Base-by-base conservation (phyloP, 2,797 vertebrate species). In the Oryzias dopingdopingensis region DNA sequence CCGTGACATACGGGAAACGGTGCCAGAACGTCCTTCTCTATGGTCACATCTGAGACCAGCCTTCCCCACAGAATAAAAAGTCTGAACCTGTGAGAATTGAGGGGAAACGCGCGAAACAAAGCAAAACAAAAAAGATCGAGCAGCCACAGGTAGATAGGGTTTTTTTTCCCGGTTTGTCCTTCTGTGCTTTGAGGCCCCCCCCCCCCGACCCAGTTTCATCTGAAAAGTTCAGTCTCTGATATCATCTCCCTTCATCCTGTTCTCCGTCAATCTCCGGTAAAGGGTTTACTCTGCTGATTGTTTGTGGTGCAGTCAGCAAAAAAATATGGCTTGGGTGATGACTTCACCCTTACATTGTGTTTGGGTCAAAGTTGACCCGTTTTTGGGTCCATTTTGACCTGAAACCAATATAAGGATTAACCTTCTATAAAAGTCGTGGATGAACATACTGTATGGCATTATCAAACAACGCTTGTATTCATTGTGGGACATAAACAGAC, bases 131-230 rank as follows among this genome's bases (percentile, higher is more conserved):
- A 51, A 59, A 77, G 60, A 67, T 68, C 64, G 74, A 74, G 85
- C 68, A 70, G 65, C 77, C 78, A 80, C 78, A 87, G 85, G 86
- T 85, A 86, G 77, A 81, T 86, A 52, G 73, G 82, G 75, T 41
- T 44, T 17, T 20, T 37, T 69, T 52, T 44, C 57, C 7, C 23
- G 23, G 22, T 76, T 71, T 65, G 46, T 82, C 42, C 26, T 55
- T 37, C 37, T 54, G 58, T 37, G 45, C 59, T 72, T 76, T 32
- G 2, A 26, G 50, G 74, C 50, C 54, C 43, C 56, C 49, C 70
- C 57, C 64, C 24, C 59, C 3, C 74, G 78, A 81, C 73, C 72
- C 74, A 55, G 59, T 47, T 46, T 46, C 61, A 15, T 18, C 15
- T 47, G 55, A 75, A 46, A 51, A 60, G 67, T 59, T 62, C 62